Conservation (phyloP, 2,888 invertebrate genomes). For the Caenorhabditis zanzibari region DNA sequence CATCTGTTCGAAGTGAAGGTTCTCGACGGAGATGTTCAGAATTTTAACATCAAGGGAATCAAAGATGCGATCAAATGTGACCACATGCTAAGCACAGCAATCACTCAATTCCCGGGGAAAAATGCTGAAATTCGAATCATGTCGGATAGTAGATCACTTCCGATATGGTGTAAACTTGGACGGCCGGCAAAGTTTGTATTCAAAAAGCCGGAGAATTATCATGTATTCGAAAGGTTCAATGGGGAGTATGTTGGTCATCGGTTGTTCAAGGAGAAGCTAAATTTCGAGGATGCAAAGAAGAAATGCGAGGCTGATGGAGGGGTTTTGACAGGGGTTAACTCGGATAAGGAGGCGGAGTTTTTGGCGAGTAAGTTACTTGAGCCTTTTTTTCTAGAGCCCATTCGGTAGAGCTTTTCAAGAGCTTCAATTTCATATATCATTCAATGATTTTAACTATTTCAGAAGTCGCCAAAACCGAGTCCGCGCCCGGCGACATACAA, state of each 20-base stretch:
- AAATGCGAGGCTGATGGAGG: neutral
- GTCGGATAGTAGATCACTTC: conserved; percentile 24
- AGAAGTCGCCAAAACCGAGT: neutral
- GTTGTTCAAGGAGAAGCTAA: neutral
- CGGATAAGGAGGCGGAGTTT: too few relatives aligned
- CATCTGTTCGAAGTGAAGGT: neutral
- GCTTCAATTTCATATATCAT: too few relatives aligned
- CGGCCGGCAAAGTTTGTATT: too few relatives aligned
- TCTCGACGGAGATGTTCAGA: neutral
- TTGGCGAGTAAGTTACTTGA: too few relatives aligned
- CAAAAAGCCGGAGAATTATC: too few relatives aligned
- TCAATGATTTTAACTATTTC: too few relatives aligned
- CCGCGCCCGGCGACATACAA: too few relatives aligned
- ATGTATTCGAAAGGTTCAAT: neutral
- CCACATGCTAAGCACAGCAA: conserved; percentile 1
- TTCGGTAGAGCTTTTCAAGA: too few relatives aligned
- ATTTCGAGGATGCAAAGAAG: neutral
- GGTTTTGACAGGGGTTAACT: too few relatives aligned
- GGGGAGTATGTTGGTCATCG: neutral
- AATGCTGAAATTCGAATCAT: neutral
- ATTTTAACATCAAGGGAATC: too few relatives aligned
- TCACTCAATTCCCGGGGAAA: neutral
- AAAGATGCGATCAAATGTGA: neutral
- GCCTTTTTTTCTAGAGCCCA: too few relatives aligned
- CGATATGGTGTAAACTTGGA: conserved; percentile 23